phyloP scores from a whole-genome alignment of 2,888 invertebrate genomes.

The Nesidiocoris tenuis region DNA sequence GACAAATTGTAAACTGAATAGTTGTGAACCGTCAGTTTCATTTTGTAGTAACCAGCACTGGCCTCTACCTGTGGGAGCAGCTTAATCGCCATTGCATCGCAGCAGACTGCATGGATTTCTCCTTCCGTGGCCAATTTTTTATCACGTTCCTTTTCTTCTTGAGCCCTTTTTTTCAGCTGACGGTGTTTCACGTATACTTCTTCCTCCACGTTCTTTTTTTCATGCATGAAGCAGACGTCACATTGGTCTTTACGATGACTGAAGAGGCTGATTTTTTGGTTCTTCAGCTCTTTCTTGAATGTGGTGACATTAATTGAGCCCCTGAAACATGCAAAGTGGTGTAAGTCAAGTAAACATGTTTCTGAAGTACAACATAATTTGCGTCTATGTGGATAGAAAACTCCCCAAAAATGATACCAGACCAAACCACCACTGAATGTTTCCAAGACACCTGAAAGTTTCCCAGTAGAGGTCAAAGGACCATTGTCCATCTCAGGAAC shows the following conservation, averaged over 20 bases:
- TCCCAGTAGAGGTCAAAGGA: neutral
- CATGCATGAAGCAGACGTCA: conserved; percentile 21
- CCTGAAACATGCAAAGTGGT: too few species aligned
- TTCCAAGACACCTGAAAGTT: conserved; percentile 3
- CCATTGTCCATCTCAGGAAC: neutral
- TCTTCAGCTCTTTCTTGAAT: neutral
- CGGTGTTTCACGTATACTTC: neutral
- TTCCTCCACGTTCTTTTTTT: conserved; percentile 8
- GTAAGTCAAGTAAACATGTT: neutral
- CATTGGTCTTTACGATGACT: conserved; percentile 30
- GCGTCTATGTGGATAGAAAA: too few species aligned
- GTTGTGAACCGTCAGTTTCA: too few species aligned
- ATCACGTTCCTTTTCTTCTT: too few species aligned
- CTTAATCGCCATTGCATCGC: too few species aligned
- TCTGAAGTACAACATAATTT: neutral
- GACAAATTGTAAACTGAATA: too few species aligned
- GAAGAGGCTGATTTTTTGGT: conserved; percentile 1
- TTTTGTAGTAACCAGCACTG: too few species aligned
- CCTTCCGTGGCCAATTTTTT: too few species aligned
- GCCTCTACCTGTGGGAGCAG: too few species aligned
- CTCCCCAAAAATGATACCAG: neutral
- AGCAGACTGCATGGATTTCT: too few species aligned
- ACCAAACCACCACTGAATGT: neutral
- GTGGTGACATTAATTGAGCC: too few species aligned
- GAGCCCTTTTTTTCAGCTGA: neutral